These are phyloP conservation scores for Notocelia uddmanniana DNA, from an alignment of 2,888 invertebrate species.

Conservation along the genomic window DNA sequence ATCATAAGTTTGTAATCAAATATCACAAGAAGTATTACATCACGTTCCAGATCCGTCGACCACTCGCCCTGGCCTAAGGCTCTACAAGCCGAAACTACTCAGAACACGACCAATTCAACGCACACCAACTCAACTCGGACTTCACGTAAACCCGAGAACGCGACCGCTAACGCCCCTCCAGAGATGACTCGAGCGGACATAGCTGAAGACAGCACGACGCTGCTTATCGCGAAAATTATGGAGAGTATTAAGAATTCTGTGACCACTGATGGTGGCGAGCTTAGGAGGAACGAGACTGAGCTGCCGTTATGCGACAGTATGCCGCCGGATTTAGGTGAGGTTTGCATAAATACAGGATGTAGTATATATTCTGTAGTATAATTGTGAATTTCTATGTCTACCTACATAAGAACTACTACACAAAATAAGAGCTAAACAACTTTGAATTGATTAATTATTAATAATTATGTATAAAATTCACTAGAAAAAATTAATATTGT, in stretches of 20 bases:
- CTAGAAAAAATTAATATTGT: too few relatives aligned
- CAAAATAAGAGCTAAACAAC: too few relatives aligned
- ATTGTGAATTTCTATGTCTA: too few relatives aligned
- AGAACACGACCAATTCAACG: conserved; percentile 55
- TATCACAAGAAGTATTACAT: neutral
- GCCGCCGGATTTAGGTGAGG: conserved; percentile 88
- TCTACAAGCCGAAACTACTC: conserved; percentile 50
- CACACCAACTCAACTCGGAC: conserved; percentile 48
- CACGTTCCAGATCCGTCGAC: conserved; percentile 64
- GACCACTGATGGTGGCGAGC: conserved; percentile 63
- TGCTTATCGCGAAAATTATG: conserved; percentile 67
- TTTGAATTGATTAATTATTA: too few relatives aligned
- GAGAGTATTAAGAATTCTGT: conserved; percentile 65
- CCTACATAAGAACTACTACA: too few relatives aligned
- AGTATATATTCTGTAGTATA: too few relatives aligned
- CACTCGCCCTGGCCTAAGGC: conserved; percentile 65
- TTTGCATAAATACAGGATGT: neutral
- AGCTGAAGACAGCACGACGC: conserved; percentile 59
- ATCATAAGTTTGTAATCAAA: neutral
- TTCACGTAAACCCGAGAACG: conserved; percentile 32
- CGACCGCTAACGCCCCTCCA: conserved; percentile 49
- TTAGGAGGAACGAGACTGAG: conserved; percentile 62
- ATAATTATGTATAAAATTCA: too few relatives aligned
- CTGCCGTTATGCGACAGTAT: conserved; percentile 85
- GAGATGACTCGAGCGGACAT: conserved; percentile 56